phyloP scores from a whole-genome alignment of 1,140 invertebrate species.

The Zaprionus nigranus region DNA sequence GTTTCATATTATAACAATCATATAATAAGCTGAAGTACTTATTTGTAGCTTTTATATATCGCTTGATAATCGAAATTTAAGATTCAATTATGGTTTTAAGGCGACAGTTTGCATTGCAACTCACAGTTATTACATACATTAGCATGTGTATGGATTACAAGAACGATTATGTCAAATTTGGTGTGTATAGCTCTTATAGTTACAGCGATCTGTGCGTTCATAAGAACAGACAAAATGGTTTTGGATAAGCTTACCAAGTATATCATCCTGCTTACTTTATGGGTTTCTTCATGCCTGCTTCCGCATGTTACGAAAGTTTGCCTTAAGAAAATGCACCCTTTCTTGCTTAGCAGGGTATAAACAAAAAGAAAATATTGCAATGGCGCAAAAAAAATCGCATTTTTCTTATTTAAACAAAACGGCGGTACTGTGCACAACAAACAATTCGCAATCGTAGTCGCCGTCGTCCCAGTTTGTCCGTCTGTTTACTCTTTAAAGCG shows the following conservation, averaged over 20 bases:
- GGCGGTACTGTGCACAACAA: constrained; percentile 74
- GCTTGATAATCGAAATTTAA: not conserved
- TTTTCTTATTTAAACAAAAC: constrained; percentile 82
- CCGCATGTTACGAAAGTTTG: not conserved
- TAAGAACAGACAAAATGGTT: not conserved
- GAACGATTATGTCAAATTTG: not conserved
- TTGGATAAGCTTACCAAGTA: too few relatives aligned
- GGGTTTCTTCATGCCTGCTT: too few relatives aligned
- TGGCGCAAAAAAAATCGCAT: constrained; percentile 53
- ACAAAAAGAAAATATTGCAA: constrained; percentile 5
- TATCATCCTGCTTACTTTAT: too few relatives aligned
- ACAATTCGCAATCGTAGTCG: constrained; percentile 56
- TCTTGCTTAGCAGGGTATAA: not conserved
- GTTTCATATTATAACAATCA: too few relatives aligned
- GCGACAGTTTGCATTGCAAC: not conserved
- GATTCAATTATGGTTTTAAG: not conserved
- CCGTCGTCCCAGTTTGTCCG: constrained; percentile 5
- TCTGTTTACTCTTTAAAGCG: constrained; percentile 74
- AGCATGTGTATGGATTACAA: not conserved
- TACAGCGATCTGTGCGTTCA: not conserved
- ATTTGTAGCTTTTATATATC: too few relatives aligned
- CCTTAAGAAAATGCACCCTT: not conserved
- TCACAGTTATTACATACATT: not conserved
- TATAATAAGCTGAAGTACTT: too few relatives aligned
- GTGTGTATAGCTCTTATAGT: not conserved